A percentile compares a stretch with the other conserved stretches of the same genome.
phyloP scores from a whole-genome alignment of 2,888 invertebrate species.

The Operophtera brumata region DNA sequence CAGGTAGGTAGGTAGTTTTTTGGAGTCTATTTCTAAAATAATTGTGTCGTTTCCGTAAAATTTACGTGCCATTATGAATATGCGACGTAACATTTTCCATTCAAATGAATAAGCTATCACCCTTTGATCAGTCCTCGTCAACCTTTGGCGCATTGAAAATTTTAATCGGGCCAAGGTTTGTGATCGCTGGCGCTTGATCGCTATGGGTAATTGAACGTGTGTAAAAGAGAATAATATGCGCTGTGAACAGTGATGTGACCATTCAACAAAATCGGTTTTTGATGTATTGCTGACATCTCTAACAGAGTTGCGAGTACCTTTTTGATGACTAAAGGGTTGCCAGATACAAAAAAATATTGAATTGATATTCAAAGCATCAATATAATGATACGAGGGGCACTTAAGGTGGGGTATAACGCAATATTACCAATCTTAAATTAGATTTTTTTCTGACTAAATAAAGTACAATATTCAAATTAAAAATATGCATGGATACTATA shows the following conservation, averaged over 20 bases:
- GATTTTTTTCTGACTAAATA: too few species aligned
- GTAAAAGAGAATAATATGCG: conserved; percentile 55
- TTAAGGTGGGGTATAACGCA: too few species aligned
- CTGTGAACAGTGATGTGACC: conserved; percentile 17
- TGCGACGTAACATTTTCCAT: conserved; percentile 54
- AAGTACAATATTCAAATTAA: too few species aligned
- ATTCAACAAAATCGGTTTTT: conserved; percentile 1
- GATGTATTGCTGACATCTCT: conserved; percentile 11
- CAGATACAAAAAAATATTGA: too few species aligned
- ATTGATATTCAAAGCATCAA: too few species aligned
- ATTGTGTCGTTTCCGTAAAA: conserved; percentile 16
- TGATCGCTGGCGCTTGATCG: conserved; percentile 49
- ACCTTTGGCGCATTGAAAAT: conserved; percentile 56
- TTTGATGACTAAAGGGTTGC: background rate
- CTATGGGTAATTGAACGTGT: conserved; percentile 60
- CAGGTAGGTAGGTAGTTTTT: too few species aligned
- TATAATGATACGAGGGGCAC: too few species aligned
- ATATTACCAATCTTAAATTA: too few species aligned
- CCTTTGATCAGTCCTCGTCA: conserved; percentile 56
- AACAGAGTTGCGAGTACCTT: background rate
- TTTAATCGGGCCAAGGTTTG: conserved; percentile 61
- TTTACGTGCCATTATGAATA: conserved; percentile 24
- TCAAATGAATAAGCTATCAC: conserved; percentile 64
- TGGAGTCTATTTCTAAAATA: background rate
- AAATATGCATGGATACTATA: too few species aligned